A percentile compares a stretch with the other conserved stretches of the same genome.
Evolutionary conservation across 2,888 invertebrate species (phyloP).

Genomic region (Tuberolachnus salignus): DNA sequence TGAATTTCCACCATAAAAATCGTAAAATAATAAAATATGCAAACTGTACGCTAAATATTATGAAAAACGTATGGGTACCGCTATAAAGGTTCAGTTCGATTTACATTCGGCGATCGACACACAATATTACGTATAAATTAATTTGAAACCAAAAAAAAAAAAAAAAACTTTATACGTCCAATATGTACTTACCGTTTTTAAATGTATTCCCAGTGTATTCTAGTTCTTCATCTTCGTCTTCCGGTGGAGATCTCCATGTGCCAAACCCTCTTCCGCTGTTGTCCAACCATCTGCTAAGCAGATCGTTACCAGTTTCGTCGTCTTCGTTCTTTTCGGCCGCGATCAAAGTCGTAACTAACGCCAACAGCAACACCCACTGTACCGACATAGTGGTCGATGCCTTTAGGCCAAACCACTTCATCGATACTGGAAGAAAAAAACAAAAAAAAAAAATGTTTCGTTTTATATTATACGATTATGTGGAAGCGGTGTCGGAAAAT

Average conservation of each 20-base stretch:
- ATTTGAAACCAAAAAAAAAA: too few relatives aligned
- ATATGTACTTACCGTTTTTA: conserved; percentile 38
- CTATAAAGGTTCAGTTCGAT: too few relatives aligned
- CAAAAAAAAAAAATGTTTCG: too few relatives aligned
- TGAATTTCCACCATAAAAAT: too few relatives aligned
- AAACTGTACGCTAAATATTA: too few relatives aligned
- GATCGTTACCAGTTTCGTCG: conserved; percentile 36
- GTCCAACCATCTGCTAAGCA: conserved; percentile 42
- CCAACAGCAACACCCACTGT: conserved; percentile 46
- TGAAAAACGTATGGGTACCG: too few relatives aligned
- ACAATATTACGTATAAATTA: background rate
- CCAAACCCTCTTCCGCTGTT: conserved; percentile 40
- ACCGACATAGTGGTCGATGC: conserved; percentile 45
- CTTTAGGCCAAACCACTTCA: conserved; percentile 39
- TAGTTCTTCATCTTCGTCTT: conserved; percentile 41
- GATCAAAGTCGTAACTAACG: conserved; percentile 41
- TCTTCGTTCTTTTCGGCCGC: conserved; percentile 30
- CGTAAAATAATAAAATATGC: too few relatives aligned
- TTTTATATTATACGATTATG: background rate
- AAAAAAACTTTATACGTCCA: background rate
- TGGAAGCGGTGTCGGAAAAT: too few relatives aligned
- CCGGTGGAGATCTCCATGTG: conserved; percentile 46
- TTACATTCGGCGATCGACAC: too few relatives aligned
- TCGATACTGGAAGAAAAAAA: conserved; percentile 28
- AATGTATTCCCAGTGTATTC: conserved; percentile 26